Percentiles rank a stretch among this genome's conserved stretches.
These are phyloP conservation scores for Acrocephalus kingi DNA, from an alignment of 2,113 vertebrate species.

Conservation along the genomic window DNA sequence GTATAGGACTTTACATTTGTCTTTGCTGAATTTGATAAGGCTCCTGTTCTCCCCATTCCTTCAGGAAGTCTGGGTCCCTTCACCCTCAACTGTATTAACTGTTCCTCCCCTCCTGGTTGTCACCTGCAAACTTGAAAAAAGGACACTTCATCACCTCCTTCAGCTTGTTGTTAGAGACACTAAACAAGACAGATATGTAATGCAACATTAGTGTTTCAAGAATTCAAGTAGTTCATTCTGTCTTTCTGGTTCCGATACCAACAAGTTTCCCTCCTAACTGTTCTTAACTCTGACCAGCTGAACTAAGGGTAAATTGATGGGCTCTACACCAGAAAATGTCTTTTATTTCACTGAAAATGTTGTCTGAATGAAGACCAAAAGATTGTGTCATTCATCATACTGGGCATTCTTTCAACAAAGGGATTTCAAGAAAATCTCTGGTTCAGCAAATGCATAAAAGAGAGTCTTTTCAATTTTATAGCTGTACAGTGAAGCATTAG, in stretches of 20 bases:
- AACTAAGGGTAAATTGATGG: neutral
- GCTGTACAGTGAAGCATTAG: neutral
- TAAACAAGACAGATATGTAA: neutral
- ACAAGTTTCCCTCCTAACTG: neutral
- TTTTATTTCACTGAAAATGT: neutral
- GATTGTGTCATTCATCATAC: neutral
- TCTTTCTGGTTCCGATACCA: neutral
- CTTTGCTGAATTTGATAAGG: neutral
- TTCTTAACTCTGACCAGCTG: neutral
- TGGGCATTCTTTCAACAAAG: neutral
- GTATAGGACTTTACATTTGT: neutral
- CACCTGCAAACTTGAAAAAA: neutral
- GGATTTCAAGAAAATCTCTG: slow-evolving; percentile 45
- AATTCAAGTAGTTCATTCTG: neutral
- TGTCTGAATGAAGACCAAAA: neutral
- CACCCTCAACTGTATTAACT: neutral
- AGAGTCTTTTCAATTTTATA: neutral
- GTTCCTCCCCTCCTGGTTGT: neutral
- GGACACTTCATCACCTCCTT: neutral
- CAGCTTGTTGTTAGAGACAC: neutral
- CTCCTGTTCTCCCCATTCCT: neutral
- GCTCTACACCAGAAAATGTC: neutral
- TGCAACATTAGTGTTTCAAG: neutral
- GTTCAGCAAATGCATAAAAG: slow-evolving; percentile 14
- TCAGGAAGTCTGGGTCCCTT: neutral